Evolutionary conservation across 2,888 invertebrate genomes (phyloP), one percentile per base, ranked within the genome.

Genomic region (Apotomis turbidana): DNA sequence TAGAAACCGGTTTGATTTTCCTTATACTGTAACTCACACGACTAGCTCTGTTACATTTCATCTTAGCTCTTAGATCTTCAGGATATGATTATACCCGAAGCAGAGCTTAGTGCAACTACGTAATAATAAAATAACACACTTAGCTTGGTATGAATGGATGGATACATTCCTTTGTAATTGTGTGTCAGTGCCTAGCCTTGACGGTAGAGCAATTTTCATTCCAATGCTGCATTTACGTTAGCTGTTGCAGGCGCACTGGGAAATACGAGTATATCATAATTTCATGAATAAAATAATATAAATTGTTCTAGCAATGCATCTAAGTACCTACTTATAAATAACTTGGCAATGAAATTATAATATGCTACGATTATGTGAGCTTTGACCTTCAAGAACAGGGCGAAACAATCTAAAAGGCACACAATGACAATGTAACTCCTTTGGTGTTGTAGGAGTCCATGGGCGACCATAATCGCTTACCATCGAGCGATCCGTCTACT

Each of bases 161-260:
- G 38, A 44, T 15, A 52, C 58, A 52, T 58, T 63, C 41, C 51
- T 13, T 5, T 46, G 5, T 52, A 57, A 57, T 62, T 12, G 58
- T 6, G 46, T 54, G 12, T 15, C 27, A 41, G 58, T 59, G 59
- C 70, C 70, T 70, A 38, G 46, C 27, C 51, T n/a, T 44, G n/a
- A 54, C 15, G 13, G 41, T 58, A 41, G 54, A 59, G 70, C 64
- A 70, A 70, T 59, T 54, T 59, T 38, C 52, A 15, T 59, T 59
- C 59, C 54, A 54, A 59, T 12, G 27, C 36, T 54, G 57, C 46
- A 36, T 63, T 70, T 49, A 4, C 41, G 27, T 0, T n/a, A 38
- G 44, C 5, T 8, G 38, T 52, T 52, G 13, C 27, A 52, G 52
- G 13, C 41, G 60, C 5, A 3, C 3, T 9, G 6, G 55, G 8